Conservation (phyloP, 1,140 invertebrate species). For the Solen grandis region DNA sequence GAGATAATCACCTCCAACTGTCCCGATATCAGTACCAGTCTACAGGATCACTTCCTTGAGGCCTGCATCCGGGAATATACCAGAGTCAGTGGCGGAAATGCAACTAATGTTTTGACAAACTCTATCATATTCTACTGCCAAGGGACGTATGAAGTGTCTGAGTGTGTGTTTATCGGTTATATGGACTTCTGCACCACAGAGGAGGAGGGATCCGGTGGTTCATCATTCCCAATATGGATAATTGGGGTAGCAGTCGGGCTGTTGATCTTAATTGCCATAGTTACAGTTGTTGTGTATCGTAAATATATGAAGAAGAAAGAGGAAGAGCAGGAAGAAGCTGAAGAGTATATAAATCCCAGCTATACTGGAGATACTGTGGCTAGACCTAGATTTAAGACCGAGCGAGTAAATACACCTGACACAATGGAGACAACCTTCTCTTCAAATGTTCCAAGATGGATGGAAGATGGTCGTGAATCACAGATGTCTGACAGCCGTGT, state of each 20-base stretch:
- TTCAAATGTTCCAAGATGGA: neutral
- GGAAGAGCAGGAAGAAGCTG: constrained; percentile 7
- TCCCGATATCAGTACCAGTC: constrained; percentile 3
- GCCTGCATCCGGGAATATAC: constrained; percentile 47
- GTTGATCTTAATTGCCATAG: neutral
- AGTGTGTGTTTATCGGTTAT: constrained; percentile 47
- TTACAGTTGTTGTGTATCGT: neutral
- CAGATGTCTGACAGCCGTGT: constrained; percentile 12
- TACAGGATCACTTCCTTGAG: constrained; percentile 45
- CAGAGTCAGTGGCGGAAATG: neutral
- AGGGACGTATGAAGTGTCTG: constrained; percentile 10
- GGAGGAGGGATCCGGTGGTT: neutral
- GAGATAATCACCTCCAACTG: constrained; percentile 24
- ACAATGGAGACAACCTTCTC: neutral
- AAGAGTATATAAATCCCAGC: neutral
- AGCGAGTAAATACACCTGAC: neutral
- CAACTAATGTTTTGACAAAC: neutral
- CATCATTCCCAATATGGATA: neutral
- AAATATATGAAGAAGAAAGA: constrained; percentile 48
- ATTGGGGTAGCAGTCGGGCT: constrained; percentile 1
- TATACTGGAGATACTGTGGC: neutral
- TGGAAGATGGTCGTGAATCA: constrained; percentile 29
- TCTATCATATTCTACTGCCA: constrained; percentile 44
- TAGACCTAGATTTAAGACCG: neutral
- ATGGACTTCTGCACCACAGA: constrained; percentile 38